Evolutionary conservation across 2,888 invertebrate species (phyloP).

Genomic region (Lordiphosa andalusiaca): DNA sequence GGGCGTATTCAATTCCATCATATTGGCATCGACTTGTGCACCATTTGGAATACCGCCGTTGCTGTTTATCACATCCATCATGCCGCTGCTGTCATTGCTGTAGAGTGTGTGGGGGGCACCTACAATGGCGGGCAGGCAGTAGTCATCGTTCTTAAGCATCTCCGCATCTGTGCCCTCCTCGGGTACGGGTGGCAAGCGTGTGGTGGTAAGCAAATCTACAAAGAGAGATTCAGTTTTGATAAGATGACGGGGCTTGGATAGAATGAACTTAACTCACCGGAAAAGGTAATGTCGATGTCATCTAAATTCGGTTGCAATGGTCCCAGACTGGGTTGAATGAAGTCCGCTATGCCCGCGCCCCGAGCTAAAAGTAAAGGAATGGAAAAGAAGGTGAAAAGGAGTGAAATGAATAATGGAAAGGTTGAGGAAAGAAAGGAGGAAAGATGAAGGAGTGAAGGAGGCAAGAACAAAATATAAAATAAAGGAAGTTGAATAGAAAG

Average conservation of each 20-base stretch:
- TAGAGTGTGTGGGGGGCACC: constrained; percentile 73
- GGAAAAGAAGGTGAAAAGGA: no score
- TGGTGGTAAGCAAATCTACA: constrained; percentile 76
- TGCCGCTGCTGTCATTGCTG: constrained; percentile 61
- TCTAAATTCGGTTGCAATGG: constrained; percentile 98
- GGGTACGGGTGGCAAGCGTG: constrained; percentile 83
- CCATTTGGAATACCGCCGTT: constrained; percentile 4
- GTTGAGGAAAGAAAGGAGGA: no score
- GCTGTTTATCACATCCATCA: constrained; percentile 70
- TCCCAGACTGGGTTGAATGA: constrained; percentile 98
- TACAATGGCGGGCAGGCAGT: constrained; percentile 67
- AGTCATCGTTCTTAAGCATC: constrained; percentile 81
- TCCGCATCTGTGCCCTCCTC: constrained; percentile 83
- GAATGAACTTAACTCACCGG: constrained; percentile 82
- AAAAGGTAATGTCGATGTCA: constrained; percentile 92
- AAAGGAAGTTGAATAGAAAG: no score
- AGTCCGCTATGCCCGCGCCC: constrained; percentile 94
- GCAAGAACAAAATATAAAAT: no score
- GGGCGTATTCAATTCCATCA: constrained; percentile 78
- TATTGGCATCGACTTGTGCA: constrained; percentile 72
- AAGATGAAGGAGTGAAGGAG: no score
- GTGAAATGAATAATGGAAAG: no score
- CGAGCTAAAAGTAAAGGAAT: constrained; percentile 78
- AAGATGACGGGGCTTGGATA: background rate
- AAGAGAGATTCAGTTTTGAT: constrained; percentile 30